Evolutionary conservation across 2,888 invertebrate genomes (phyloP).

Genomic region (Molanna angustata): DNA sequence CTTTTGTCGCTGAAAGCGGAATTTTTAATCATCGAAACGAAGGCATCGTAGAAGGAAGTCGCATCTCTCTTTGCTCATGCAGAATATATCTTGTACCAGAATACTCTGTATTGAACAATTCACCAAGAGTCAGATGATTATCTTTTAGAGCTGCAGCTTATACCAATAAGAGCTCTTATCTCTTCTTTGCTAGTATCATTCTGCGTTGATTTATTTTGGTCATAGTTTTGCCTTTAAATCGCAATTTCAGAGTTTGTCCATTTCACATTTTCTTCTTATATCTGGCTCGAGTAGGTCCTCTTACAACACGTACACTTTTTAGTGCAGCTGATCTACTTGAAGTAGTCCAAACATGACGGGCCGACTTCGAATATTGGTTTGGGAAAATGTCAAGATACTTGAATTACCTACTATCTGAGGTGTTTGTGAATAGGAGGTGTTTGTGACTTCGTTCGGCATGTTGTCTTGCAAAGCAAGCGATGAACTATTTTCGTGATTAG

Average conservation of each 20-base stretch:
- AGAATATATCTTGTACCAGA: constrained; percentile 17
- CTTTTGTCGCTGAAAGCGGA: too few relatives aligned
- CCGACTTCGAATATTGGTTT: background rate
- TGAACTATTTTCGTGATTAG: too few relatives aligned
- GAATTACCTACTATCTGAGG: too few relatives aligned
- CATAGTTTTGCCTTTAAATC: constrained; percentile 20
- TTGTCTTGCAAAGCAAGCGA: too few relatives aligned
- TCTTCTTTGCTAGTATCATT: constrained; percentile 9
- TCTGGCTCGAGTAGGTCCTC: constrained; percentile 16
- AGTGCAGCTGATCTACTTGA: constrained; percentile 2
- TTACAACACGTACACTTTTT: constrained; percentile 5
- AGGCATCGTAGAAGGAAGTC: background rate
- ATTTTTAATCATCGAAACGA: background rate
- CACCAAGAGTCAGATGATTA: constrained; percentile 14
- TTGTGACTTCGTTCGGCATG: too few relatives aligned
- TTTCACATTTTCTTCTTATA: too few relatives aligned
- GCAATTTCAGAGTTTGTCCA: constrained; percentile 24
- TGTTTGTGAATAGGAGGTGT: too few relatives aligned
- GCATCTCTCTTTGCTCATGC: constrained; percentile 9
- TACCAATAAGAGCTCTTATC: constrained; percentile 9
- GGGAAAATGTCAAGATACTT: background rate
- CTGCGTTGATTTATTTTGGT: constrained; percentile 7
- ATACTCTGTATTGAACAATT: constrained; percentile 16
- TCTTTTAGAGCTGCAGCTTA: constrained; percentile 12
- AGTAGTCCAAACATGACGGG: background rate